A percentile compares a stretch with the other conserved stretches of the same genome.
Conservation (phyloP, 2,113 vertebrate species). For the Chascanopsetta lugubris region DNA sequence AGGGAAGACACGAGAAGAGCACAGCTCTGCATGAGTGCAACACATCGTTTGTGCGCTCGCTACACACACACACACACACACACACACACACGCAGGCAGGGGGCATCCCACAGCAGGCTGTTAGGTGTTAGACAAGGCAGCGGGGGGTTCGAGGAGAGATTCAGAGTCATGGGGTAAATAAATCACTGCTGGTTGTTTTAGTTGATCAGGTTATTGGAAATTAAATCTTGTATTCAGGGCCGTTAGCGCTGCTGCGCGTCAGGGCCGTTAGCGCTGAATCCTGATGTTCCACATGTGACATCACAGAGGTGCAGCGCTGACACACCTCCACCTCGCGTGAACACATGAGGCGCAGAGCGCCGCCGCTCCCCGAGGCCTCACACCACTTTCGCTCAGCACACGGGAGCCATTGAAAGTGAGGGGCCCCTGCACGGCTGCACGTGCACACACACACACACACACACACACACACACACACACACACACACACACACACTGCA, state of each 20-base stretch:
- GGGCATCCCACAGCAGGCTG: not conserved
- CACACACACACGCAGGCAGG: conserved; percentile 7
- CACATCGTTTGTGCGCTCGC: conserved; percentile 36
- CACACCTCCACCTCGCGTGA: conserved; percentile 21
- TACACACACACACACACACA: conserved; percentile 33
- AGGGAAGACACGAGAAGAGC: conserved; percentile 94
- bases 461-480: conserved; percentile 39
- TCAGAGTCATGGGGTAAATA: too few species aligned
- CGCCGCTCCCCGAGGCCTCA: conserved; percentile 29
- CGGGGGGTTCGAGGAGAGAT: too few species aligned
- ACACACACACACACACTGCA: too few species aligned
- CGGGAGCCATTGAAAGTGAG: conserved; percentile 90
- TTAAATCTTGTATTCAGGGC: too few species aligned
- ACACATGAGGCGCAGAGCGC: conserved; percentile 28
- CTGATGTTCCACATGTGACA: too few species aligned
- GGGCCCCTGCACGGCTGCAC: conserved; percentile 56
- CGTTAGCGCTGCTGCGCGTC: too few species aligned
- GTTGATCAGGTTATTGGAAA: too few species aligned
- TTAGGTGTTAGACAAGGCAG: conserved; percentile 16
- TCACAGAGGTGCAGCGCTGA: too few species aligned
- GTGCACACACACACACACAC: conserved; percentile 40
- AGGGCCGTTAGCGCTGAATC: too few species aligned
- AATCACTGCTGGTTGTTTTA: too few species aligned
- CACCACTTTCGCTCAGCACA: conserved; percentile 84
- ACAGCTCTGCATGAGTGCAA: conserved; percentile 89